phyloP scores from a whole-genome alignment of 2,888 invertebrate genomes.

The Crossocerus cetratus region DNA sequence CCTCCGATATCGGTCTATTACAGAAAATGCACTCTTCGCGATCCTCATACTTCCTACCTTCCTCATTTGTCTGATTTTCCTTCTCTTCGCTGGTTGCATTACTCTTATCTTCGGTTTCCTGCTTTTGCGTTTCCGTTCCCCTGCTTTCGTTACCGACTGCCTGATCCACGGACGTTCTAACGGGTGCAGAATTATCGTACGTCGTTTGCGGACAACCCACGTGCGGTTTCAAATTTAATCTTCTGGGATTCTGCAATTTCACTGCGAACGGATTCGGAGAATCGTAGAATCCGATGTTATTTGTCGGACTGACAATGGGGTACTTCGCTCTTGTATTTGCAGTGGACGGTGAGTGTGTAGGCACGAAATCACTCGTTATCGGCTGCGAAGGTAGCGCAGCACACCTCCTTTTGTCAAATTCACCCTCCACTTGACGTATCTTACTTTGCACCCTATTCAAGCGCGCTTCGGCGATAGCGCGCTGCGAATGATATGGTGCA shows the following conservation, averaged over 20 bases:
- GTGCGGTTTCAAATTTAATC: constrained; percentile 64
- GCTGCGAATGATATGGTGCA: constrained; percentile 67
- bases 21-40: neutral
- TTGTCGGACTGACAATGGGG: neutral
- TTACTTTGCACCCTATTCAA: constrained; percentile 67
- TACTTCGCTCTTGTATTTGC: constrained; percentile 9
- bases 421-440: constrained; percentile 67
- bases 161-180: neutral
- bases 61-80: neutral
- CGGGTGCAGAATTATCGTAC: constrained; percentile 27
- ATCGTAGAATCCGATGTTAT: constrained; percentile 16
- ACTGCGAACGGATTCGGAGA: constrained; percentile 67
- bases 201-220: constrained; percentile 65
- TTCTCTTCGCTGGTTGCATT: neutral
- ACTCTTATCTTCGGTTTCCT: constrained; percentile 8
- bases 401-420: constrained; percentile 62
- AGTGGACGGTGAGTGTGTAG: neutral
- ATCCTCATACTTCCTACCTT: neutral
- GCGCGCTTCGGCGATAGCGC: constrained; percentile 63
- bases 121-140: constrained; percentile 7
- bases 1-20: neutral
- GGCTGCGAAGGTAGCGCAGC: constrained; percentile 29
- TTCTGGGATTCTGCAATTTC: constrained; percentile 58
- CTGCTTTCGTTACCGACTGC: neutral
- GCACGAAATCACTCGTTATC: constrained; percentile 30